Conservation (phyloP, 2,797 vertebrate species). For the Amazonetta brasiliensis region DNA sequence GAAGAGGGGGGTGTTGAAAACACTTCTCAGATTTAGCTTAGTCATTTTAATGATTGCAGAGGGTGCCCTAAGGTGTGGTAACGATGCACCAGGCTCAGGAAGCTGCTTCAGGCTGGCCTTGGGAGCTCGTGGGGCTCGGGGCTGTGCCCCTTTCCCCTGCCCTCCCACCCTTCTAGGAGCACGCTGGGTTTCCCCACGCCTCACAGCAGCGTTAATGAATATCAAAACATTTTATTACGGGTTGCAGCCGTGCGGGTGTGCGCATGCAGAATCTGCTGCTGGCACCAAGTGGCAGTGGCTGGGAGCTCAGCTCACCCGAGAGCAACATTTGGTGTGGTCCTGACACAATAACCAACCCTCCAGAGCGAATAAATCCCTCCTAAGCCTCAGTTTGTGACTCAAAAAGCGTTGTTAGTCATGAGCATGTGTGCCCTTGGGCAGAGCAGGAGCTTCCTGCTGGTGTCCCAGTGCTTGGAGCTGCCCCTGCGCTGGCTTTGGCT, state of each 20-base stretch:
- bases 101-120: neutral
- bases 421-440: too few species aligned
- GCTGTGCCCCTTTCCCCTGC: neutral
- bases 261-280: neutral
- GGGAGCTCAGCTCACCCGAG: neutral
- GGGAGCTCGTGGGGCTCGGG: neutral
- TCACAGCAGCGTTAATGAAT: neutral
- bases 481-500: rapidly evolving
- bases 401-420: neutral
- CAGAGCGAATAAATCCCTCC: neutral
- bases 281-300: slow-evolving; percentile 43
- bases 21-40: rapidly evolving
- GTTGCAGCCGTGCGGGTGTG: rapidly evolving
- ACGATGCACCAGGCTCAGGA: neutral
- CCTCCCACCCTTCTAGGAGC: rapidly evolving
- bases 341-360: neutral
- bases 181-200: rapidly evolving
- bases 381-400: neutral
- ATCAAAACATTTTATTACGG: neutral
- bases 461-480: neutral
- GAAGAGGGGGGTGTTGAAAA: neutral
- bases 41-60: neutral
- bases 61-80: neutral
- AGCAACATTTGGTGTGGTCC: neutral
- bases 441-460: neutral